Base-by-base conservation (phyloP, 2,113 vertebrate genomes). In the Cochlearius cochlearius region DNA sequence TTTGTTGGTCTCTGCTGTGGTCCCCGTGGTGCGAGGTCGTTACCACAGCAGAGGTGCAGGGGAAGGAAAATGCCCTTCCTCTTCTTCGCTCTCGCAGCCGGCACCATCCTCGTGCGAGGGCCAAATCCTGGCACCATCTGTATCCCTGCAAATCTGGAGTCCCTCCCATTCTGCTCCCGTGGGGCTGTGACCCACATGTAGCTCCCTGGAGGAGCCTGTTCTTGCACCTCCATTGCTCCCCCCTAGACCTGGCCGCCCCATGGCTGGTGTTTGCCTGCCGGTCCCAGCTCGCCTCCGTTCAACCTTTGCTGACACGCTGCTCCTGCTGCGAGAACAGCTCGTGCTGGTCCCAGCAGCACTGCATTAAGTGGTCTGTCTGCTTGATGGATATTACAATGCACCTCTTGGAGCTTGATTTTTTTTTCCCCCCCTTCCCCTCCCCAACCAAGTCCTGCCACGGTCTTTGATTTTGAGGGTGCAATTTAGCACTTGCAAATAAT, bases 391-490 rank as follows among this genome's bases (percentile, higher is more conserved):
- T 79, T 60, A 63, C 90, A 72, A 60, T 76, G 81, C 90, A 49
- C 85, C 32, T 86, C 78, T 86, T 29, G 67, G 67, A 93, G 78
- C 67, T 67, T 66, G 77, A 68, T 86, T 78, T 67, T 9, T 55
- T 67, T 45, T 66, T 38, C 4, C 5, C 14, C 12, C 10, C 20
- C 21, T 4, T 19, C 19, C 20, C 34, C 34, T 11, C 14, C 50
- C 34, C n/a, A 45, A 5, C 82, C 64, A 53, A 81, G 84, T 82
- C 80, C 66, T 82, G 91, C 78, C 86, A 63, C 14, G 38, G 64
- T 87, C 91, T 94, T 91, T 97, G 97, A 81, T 96, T 97, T 55
- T 85, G 62, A 92, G 94, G 87, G 86, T 73, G 91, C 92, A 89
- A 92, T 91, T 97, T 89, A 96, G 91, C 4, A 7, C 96, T 91